These are phyloP conservation scores for Apocrypta bakeri DNA, from an alignment of 1,140 invertebrate genomes.

Conservation along the genomic window DNA sequence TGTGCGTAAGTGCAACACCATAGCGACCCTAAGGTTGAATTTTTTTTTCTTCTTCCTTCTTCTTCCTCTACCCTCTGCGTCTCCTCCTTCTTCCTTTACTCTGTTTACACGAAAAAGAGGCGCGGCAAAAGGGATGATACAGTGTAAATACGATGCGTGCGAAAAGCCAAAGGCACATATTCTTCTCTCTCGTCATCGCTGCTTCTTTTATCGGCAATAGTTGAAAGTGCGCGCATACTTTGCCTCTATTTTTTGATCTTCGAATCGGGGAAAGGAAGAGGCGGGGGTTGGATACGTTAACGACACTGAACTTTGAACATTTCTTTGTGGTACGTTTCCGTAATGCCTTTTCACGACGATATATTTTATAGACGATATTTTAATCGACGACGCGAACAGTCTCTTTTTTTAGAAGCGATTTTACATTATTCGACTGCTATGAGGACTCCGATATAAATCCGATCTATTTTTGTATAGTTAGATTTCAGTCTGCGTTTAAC, in stretches of 20 bases:
- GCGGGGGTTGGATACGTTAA: not conserved
- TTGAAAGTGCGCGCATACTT: not conserved
- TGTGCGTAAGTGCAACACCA: slow-evolving; percentile 13
- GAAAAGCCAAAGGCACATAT: slow-evolving; percentile 24
- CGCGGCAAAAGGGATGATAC: not conserved
- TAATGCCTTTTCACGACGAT: too few relatives aligned
- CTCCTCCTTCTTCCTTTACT: not conserved
- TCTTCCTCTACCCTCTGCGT: not conserved
- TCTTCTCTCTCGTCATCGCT: not conserved
- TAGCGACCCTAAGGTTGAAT: slow-evolving; percentile 15
- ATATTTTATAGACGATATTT: too few relatives aligned
- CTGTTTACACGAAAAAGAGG: slow-evolving; percentile 42
- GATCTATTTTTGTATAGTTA: too few relatives aligned
- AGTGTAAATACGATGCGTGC: slow-evolving; percentile 31
- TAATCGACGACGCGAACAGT: too few relatives aligned
- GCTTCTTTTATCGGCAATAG: not conserved
- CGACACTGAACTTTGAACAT: not conserved
- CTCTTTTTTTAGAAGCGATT: too few relatives aligned
- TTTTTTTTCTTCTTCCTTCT: not conserved
- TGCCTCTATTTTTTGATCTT: not conserved
- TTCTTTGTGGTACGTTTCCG: not conserved
- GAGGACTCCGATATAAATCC: too few relatives aligned
- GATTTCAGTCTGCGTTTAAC: too few relatives aligned
- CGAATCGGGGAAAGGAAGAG: not conserved
- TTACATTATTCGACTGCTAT: too few relatives aligned